phyloP scores from a whole-genome alignment of 53 echinoderm and acorn worm species.

The Echinarachnius parma region DNA sequence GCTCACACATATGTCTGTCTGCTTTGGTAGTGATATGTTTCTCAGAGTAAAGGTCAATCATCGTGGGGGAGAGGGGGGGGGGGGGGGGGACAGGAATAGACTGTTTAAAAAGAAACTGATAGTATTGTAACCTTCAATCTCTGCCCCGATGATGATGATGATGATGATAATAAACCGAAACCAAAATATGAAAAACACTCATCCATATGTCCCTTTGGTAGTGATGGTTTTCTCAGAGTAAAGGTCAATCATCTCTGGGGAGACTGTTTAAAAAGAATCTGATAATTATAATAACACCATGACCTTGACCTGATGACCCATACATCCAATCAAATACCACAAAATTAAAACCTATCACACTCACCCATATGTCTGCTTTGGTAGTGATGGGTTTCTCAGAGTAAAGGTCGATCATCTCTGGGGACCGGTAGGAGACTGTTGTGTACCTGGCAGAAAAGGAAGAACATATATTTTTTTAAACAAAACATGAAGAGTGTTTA shows the following conservation, averaged over 20 bases:
- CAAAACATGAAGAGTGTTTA: too few species aligned
- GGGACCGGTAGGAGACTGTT: conserved; percentile 87
- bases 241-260: conserved; percentile 98
- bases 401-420: conserved; percentile 98
- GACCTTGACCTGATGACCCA: too few species aligned
- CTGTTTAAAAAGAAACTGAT: neutral
- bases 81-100: too few species aligned
- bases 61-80: too few species aligned
- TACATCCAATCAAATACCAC: too few species aligned
- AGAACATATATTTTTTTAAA: neutral
- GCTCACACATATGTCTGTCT: too few species aligned
- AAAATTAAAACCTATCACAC: too few species aligned
- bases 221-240: conserved; percentile 89
- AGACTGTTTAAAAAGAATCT: too few species aligned
- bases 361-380: conserved; percentile 97
- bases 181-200: conserved; percentile 25
- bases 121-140: neutral
- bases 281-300: too few species aligned
- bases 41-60: too few species aligned
- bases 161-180: neutral
- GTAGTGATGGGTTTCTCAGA: conserved; percentile 88
- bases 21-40: too few species aligned
- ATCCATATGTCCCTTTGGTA: conserved; percentile 98
- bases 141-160: neutral
- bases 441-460: conserved; percentile 66